Percentiles rank a stretch among this genome's conserved stretches.
These are phyloP conservation scores for Rallus crepitans DNA, from an alignment of 2,797 vertebrate genomes.

Conservation along the genomic window DNA sequence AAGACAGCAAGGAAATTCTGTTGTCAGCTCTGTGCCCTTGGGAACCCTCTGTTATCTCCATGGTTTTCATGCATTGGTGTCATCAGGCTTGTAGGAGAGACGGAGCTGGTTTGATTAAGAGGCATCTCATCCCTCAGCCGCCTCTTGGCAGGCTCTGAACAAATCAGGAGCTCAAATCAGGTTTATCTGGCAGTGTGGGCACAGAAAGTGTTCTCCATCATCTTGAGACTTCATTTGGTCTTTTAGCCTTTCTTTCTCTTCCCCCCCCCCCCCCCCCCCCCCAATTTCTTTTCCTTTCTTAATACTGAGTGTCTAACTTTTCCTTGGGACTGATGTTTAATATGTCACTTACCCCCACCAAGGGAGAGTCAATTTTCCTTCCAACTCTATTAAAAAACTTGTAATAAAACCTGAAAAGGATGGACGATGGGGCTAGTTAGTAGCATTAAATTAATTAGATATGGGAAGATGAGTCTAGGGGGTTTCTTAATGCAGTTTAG, in stretches of 20 bases:
- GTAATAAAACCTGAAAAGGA: not conserved
- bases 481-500: not conserved
- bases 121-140: not conserved
- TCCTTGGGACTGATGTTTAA: not conserved
- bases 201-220: not conserved
- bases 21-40: not conserved
- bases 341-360: not conserved
- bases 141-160: not conserved
- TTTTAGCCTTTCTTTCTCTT: not conserved
- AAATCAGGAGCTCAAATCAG: not conserved
- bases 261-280: not conserved
- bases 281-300: not conserved
- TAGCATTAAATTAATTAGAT: slow-evolving; percentile 29
- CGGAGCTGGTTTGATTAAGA: not conserved
- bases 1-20: not conserved
- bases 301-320: not conserved
- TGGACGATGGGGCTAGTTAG: not conserved
- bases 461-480: not conserved
- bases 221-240: not conserved
- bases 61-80: not conserved
- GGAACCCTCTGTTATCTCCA: not conserved
- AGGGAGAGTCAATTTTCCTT: slow-evolving; percentile 24
- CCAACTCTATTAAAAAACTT: slow-evolving; percentile 17
- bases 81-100: not conserved
- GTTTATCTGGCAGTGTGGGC: not conserved